These are phyloP conservation scores for Lanistes nyassanus DNA, from an alignment of 1,140 invertebrate genomes.

Conservation along the genomic window DNA sequence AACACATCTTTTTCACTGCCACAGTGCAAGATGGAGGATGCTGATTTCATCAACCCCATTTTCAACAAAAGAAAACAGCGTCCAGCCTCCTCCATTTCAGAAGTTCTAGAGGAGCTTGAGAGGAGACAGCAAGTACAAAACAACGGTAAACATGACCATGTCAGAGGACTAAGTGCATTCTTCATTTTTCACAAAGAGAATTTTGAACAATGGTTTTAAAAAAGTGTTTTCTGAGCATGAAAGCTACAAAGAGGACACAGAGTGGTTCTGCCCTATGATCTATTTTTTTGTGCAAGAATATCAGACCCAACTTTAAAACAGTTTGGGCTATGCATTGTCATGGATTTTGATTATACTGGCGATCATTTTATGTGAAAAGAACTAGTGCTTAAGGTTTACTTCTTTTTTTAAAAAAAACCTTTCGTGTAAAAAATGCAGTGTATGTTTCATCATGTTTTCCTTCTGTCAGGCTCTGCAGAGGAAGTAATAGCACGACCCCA, in stretches of 20 bases:
- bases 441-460: neutral
- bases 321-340: no score
- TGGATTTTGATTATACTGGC: no score
- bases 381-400: neutral
- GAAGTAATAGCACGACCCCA: constrained; percentile 9
- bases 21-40: constrained; percentile 48
- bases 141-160: no score
- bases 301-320: no score
- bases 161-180: no score
- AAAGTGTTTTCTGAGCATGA: no score
- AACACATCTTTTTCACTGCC: constrained; percentile 6
- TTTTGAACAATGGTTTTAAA: no score
- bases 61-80: constrained; percentile 57
- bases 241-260: no score
- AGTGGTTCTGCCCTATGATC: no score
- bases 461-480: constrained; percentile 17
- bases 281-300: no score
- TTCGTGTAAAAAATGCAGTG: neutral
- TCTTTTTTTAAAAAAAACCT: neutral
- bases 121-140: constrained; percentile 34
- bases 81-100: constrained; percentile 63
- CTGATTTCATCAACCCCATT: constrained; percentile 41
- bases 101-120: constrained; percentile 61
- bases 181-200: no score
- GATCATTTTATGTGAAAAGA: no score